Evolutionary conservation across 2,797 vertebrate genomes (phyloP).

Genomic region (Rhinatrema bivittatum): DNA sequence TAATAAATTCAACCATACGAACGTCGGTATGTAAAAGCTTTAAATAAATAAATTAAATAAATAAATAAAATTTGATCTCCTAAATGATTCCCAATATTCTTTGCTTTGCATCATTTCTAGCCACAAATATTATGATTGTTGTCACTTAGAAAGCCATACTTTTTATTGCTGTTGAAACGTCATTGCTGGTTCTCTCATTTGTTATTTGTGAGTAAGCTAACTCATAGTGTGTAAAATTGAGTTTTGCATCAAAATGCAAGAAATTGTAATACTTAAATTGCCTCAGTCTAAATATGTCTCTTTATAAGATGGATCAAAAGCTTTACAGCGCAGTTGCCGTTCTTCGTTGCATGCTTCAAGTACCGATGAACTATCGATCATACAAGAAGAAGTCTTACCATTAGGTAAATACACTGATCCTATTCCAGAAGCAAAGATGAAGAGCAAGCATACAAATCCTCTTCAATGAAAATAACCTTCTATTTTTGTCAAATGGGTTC

Average conservation of each 20-base stretch:
- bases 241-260: neutral
- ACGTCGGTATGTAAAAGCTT: too few species aligned
- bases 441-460: neutral
- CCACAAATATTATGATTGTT: neutral
- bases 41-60: too few species aligned
- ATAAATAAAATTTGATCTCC: neutral
- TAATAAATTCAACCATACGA: too few species aligned
- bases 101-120: neutral
- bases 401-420: neutral
- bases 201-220: neutral
- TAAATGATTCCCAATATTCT: neutral
- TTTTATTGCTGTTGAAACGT: neutral
- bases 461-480: neutral
- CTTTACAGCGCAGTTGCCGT: neutral
- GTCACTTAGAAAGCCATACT: neutral
- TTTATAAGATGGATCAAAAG: neutral
- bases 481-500: too few species aligned
- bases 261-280: rapidly evolving
- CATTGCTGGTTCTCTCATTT: neutral
- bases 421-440: neutral
- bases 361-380: neutral
- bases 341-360: neutral
- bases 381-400: neutral
- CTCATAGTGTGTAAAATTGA: neutral
- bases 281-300: rapidly evolving